These are phyloP conservation scores for Ochropacha duplaris DNA, from an alignment of 2,888 invertebrate species.

Conservation along the genomic window DNA sequence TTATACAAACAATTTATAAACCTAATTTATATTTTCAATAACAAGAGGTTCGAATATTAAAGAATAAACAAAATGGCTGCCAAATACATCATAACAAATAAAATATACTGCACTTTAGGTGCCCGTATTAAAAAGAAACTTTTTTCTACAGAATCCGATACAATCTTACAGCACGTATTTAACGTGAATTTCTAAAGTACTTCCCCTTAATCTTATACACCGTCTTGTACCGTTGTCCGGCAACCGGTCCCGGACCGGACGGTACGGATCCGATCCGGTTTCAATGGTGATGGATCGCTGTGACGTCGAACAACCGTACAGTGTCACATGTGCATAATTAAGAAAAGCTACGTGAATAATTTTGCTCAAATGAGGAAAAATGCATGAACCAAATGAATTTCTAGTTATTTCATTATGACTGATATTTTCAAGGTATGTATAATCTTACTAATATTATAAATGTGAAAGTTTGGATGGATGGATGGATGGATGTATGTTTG, in stretches of 20 bases:
- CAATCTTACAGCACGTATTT: not conserved
- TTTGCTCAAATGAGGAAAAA: slow-evolving; percentile 4
- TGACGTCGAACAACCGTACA: slow-evolving; percentile 20
- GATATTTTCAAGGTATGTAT: too few relatives aligned
- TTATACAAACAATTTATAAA: too few relatives aligned
- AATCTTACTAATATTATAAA: too few relatives aligned
- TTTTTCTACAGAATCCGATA: not conserved
- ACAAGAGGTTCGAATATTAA: too few relatives aligned
- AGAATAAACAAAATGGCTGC: too few relatives aligned
- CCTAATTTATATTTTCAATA: too few relatives aligned
- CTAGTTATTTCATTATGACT: too few relatives aligned
- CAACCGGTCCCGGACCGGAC: slow-evolving; percentile 38
- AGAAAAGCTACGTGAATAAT: slow-evolving; percentile 15
- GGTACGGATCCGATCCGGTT: slow-evolving; percentile 21
- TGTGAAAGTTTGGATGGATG: too few relatives aligned
- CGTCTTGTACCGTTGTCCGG: slow-evolving; percentile 30
- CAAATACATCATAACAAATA: too few relatives aligned
- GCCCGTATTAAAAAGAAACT: not conserved
- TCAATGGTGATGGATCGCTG: slow-evolving; percentile 31
- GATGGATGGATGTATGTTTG: too few relatives aligned
- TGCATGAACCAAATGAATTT: not conserved
- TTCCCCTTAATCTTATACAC: slow-evolving; percentile 25
- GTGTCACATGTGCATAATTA: slow-evolving; percentile 10
- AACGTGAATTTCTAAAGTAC: slow-evolving; percentile 10
- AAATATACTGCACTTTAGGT: too few relatives aligned